phyloP scores from a whole-genome alignment of 2,888 invertebrate species.

The Oxytorus armatus region DNA sequence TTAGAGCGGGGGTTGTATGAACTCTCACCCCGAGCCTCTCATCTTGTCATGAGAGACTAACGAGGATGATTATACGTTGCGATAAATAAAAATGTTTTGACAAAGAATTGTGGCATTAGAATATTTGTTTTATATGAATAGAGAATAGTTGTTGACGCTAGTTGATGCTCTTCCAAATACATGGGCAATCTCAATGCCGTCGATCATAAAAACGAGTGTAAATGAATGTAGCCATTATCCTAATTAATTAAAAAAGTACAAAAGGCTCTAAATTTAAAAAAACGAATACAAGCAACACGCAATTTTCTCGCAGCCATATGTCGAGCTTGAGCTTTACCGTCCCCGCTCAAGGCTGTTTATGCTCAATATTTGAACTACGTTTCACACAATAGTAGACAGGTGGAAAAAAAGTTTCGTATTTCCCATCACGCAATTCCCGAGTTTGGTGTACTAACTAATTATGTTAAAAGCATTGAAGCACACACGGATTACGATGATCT shows the following conservation, averaged over 20 bases:
- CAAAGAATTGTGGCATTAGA: no score
- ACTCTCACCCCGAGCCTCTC: slow-evolving; percentile 11
- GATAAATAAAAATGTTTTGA: neutral
- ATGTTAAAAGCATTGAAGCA: slow-evolving; percentile 61
- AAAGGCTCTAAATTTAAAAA: neutral
- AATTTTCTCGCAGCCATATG: slow-evolving; percentile 28
- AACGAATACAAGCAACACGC: slow-evolving; percentile 28
- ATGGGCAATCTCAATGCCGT: no score
- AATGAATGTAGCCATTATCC: neutral
- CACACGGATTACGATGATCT: slow-evolving; percentile 57
- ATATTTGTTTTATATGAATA: no score
- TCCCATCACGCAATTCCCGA: slow-evolving; percentile 14
- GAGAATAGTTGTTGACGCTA: no score
- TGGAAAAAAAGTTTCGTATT: slow-evolving; percentile 29
- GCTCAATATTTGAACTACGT: neutral
- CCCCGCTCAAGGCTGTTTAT: neutral
- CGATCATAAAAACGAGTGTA: neutral
- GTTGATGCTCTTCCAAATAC: no score
- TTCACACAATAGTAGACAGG: neutral
- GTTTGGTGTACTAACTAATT: slow-evolving; percentile 57
- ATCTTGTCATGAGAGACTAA: neutral
- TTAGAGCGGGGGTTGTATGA: slow-evolving; percentile 25
- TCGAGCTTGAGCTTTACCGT: slow-evolving; percentile 5
- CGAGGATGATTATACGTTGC: no score
- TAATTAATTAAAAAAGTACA: neutral